Evolutionary conservation across 2,113 vertebrate genomes (phyloP), one percentile per base, ranked within the genome.

Genomic region (Callopanchax toddi): DNA sequence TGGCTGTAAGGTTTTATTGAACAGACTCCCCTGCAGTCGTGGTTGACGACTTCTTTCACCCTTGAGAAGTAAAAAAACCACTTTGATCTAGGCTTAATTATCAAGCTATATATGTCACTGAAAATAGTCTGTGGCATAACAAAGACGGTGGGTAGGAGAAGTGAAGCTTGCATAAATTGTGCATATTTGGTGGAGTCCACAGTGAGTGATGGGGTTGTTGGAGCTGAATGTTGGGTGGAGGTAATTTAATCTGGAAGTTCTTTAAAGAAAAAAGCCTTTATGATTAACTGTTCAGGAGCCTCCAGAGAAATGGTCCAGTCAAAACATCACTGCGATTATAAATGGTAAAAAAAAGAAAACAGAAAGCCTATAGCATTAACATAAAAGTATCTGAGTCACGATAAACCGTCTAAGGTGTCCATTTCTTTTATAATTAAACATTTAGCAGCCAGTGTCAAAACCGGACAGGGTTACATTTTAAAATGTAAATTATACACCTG

Each of bases 11-110:
- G n/a, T 78, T 72, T 66, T 57, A 37, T 62, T 60, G 60, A 67
- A 60, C 74, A 65, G 61, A 37, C 49, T 81, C 60, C 40, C 54
- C 71, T 64, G 17, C 63, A 82, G 78, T 58, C 74, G 55, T 42
- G 22, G 25, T 42, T 71, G 55, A 66, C 61, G 63, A 20, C n/a
- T 63, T 66, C 42, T 57, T 74, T 78, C 62, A 71, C 60, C 59
- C 44, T 48, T 75, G 20, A 55, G 39, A 69, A 43, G 21, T 36
- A 34, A 10, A 67, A 74, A 59, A 70, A 74, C 59, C 3, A 8
- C 67, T 89, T 89, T 87, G 67, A 88, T 83, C 72, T 86, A 26
- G 36, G 37, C 74, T 85, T 81, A 79, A 86, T 86, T 84, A 86
- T 77, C 46, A 73, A 73, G 49, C 62, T 79, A 79, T 89, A 89